Conservation (phyloP, 2,888 invertebrate species). For the Fabriciana adippe region DNA sequence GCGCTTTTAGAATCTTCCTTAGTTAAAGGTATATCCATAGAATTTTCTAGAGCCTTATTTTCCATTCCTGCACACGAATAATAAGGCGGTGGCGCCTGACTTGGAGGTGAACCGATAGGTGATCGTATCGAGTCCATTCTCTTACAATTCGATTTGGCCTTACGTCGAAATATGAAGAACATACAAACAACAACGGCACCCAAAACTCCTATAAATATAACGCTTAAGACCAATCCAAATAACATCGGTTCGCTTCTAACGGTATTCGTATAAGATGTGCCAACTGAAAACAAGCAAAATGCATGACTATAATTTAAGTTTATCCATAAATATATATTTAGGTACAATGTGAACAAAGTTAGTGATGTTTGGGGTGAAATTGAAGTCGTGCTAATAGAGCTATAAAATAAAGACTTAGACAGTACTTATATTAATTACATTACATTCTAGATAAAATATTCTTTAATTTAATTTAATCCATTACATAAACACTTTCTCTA, state of each 20-base stretch:
- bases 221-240: constrained; percentile 2
- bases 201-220: not conserved
- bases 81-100: constrained; percentile 93
- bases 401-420: too few species aligned
- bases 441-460: too few species aligned
- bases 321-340: not conserved
- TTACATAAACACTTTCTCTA: too few species aligned
- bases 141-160: constrained; percentile 90
- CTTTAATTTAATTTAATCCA: too few species aligned
- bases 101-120: constrained; percentile 92
- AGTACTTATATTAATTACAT: too few species aligned
- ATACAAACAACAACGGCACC: constrained; percentile 5
- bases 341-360: not conserved
- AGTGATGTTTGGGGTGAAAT: too few species aligned
- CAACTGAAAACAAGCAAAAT: constrained; percentile 81
- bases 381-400: too few species aligned
- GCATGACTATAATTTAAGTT: not conserved
- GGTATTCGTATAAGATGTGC: constrained; percentile 90
- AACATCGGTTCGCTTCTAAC: constrained; percentile 85
- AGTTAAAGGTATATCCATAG: constrained; percentile 91
- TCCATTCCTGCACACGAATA: constrained; percentile 93
- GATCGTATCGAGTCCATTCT: constrained; percentile 93
- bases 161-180: constrained; percentile 47
- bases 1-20: constrained; percentile 93
- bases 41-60: constrained; percentile 95